Evolutionary conservation across 2,797 vertebrate species (phyloP), one percentile per base, ranked within the genome.

Genomic region (Pangasius macronema): DNA sequence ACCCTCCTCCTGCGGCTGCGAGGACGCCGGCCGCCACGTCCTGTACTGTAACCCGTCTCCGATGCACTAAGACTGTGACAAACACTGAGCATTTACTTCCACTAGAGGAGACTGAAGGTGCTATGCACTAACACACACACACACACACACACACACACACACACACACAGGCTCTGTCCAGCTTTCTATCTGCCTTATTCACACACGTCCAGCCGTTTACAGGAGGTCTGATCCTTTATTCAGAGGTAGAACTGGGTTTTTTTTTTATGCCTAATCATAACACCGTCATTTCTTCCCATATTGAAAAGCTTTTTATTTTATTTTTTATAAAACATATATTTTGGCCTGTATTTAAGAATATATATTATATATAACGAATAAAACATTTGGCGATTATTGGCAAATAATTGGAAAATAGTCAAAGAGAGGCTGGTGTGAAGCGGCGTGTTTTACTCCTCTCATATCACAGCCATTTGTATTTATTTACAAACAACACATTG

Each of bases 41-140:
- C 46, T 63, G 65, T 75, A 85, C 80, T 85, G 85, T 87, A 87
- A 84, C 10, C 20, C 18, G 55, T 83, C 55, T 63, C 82, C 9
- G 30, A 70, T 84, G 87, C 87, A 88, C 83, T 88, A 72, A 65
- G 39, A 84, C 85, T 53, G 84, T 59, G 81, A 57, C 61, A 84
- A 75, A 82, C 70, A 53, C 55, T n/a, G 59, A 57, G n/a, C 33
- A 33, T 87, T 77, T 85, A 75, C 76, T 63, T 82, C 61, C 77
- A 42, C 13, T 30, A 83, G 53, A 87, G 70, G 75, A 88, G 79
- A 85, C 88, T 55, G 84, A 83, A 88, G 88, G 87, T 87, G 87
- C 88, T 87, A 85, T 65, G 67, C 88, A 87, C 85, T 55, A 63
- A 77, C 82, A 61, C 46, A 61, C 46, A 84, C 22, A 30, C 82